Evolutionary conservation across 2,113 vertebrate genomes (phyloP).

Genomic region (Pundamilia nyererei): DNA sequence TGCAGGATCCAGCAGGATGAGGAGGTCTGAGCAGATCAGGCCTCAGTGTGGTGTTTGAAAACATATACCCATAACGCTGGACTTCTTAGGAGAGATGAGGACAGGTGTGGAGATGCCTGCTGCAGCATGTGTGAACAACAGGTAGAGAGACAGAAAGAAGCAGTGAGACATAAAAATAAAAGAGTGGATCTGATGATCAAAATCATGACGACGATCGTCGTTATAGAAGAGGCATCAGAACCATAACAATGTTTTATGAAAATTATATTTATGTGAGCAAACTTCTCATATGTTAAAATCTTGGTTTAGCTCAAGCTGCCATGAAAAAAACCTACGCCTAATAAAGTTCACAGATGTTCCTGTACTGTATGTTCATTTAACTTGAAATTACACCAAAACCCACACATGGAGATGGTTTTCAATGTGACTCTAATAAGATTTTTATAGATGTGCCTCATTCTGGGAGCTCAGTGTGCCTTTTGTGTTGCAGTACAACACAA

Average conservation of each 20-base stretch:
- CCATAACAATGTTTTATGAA: not conserved
- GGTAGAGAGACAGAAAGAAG: not conserved
- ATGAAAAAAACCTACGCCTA: not conserved
- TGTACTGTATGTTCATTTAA: not conserved
- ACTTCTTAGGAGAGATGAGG: slow-evolving; percentile 43
- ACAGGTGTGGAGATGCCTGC: slow-evolving; percentile 21
- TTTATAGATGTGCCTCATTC: not conserved
- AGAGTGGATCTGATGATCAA: not conserved
- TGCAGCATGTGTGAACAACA: slow-evolving; percentile 6
- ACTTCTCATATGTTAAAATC: not conserved
- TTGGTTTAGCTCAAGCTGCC: not conserved
- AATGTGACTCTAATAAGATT: not conserved
- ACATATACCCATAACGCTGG: slow-evolving; percentile 10
- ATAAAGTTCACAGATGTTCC: not conserved
- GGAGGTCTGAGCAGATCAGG: not conserved
- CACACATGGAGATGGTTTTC: not conserved
- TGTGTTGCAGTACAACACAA: not conserved
- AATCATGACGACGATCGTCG: not conserved
- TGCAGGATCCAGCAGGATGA: not conserved
- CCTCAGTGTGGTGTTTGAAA: not conserved
- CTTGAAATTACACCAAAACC: not conserved
- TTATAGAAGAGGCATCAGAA: not conserved
- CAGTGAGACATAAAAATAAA: not conserved
- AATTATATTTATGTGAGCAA: not conserved
- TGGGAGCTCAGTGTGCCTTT: not conserved